Percentiles rank a stretch among this genome's conserved stretches.
phyloP scores from a whole-genome alignment of 2,888 invertebrate species.

The Lepidocyrtoides sp. region DNA sequence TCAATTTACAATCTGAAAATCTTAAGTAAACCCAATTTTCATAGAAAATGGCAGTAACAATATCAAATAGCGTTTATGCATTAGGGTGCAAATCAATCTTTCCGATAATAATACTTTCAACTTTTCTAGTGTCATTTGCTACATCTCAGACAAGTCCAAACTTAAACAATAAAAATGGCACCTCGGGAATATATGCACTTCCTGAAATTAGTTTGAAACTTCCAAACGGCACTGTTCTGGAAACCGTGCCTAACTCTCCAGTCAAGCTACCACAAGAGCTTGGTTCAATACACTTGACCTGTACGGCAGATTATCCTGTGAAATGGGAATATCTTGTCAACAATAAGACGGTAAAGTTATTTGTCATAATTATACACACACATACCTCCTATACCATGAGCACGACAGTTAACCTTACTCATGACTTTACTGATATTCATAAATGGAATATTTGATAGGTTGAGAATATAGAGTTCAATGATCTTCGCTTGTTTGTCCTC shows the following conservation, averaged over 20 bases:
- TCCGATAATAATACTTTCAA: not conserved
- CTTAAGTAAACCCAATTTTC: no score
- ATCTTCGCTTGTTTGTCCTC: not conserved
- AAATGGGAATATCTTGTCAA: conserved; percentile 75
- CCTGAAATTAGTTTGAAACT: conserved; percentile 53
- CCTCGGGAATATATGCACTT: conserved; percentile 46
- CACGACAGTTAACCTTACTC: no score
- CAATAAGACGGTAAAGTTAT: conserved; percentile 64
- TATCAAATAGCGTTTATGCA: not conserved
- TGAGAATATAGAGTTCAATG: conserved; percentile 27
- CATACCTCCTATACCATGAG: no score
- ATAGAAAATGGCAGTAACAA: not conserved
- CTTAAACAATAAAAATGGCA: not conserved
- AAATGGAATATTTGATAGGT: no score
- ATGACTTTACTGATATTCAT: no score
- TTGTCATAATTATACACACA: not conserved
- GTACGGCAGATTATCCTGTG: conserved; percentile 72
- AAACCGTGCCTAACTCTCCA: conserved; percentile 34
- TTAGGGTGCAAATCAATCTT: not conserved
- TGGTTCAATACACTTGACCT: conserved; percentile 46
- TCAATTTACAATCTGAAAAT: no score
- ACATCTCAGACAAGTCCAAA: not conserved
- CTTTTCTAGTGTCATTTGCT: not conserved
- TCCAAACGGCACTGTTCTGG: conserved; percentile 43
- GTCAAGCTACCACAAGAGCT: conserved; percentile 21